Evolutionary conservation across 1,140 invertebrate genomes (phyloP).

Genomic region (Bombus balteatus): DNA sequence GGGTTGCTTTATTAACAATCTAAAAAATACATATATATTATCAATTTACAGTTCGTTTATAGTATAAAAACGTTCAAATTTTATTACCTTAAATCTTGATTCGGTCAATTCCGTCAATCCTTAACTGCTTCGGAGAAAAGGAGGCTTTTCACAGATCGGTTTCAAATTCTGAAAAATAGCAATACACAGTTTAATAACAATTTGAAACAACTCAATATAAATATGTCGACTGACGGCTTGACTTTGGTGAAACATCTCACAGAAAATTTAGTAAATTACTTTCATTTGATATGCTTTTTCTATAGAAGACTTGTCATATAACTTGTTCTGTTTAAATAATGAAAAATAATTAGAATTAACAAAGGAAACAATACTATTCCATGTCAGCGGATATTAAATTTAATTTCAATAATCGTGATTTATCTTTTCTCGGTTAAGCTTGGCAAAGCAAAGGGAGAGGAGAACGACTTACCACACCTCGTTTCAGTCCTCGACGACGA

Average conservation of each 20-base stretch:
- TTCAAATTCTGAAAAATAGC: too few relatives aligned
- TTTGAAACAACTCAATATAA: background rate
- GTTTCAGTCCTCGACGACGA: slow-evolving; percentile 42
- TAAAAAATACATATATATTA: too few relatives aligned
- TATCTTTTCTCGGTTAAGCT: slow-evolving; percentile 27
- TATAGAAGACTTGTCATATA: background rate
- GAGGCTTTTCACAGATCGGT: too few relatives aligned
- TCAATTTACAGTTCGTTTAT: too few relatives aligned
- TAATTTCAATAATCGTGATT: slow-evolving; percentile 37
- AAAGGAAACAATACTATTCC: too few relatives aligned
- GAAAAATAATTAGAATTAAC: background rate
- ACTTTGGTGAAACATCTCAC: background rate
- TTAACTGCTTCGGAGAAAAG: too few relatives aligned
- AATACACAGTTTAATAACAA: background rate
- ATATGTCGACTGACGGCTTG: too few relatives aligned
- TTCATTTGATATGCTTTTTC: background rate
- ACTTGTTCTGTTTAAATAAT: background rate
- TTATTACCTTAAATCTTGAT: too few relatives aligned
- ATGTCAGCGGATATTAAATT: background rate
- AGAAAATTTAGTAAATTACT: background rate
- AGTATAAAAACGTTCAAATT: too few relatives aligned
- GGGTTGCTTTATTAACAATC: too few relatives aligned
- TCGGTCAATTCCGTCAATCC: too few relatives aligned
- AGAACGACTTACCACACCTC: slow-evolving; percentile 38
- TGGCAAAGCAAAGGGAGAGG: background rate